Percentiles rank a stretch among this genome's conserved stretches.
phyloP scores from a whole-genome alignment of 2,797 vertebrate genomes.

The Gallinago stenura region DNA sequence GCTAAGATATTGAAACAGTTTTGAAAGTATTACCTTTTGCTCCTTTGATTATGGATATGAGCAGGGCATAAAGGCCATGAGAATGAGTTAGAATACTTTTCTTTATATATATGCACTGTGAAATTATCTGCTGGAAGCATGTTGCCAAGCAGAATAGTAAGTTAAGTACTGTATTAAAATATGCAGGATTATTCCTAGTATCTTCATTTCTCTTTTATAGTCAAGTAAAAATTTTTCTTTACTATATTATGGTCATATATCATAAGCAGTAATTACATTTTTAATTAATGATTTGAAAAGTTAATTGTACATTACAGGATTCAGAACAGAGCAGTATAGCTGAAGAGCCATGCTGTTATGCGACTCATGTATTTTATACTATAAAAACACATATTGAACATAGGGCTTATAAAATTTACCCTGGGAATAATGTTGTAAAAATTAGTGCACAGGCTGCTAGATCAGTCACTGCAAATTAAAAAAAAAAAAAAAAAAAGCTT shows the following conservation, averaged over 20 bases:
- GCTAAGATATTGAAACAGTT: neutral
- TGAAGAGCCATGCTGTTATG: neutral
- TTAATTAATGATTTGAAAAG: conserved; percentile 34
- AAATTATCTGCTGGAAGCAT: conserved; percentile 7
- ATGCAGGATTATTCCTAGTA: neutral
- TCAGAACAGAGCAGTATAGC: neutral
- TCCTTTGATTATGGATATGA: neutral
- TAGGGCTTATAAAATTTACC: neutral
- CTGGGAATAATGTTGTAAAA: neutral
- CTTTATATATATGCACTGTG: neutral
- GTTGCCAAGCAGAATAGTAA: neutral
- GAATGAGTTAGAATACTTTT: neutral
- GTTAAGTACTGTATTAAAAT: conserved; percentile 14
- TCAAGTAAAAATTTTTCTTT: conserved; percentile 19
- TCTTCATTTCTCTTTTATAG: neutral
- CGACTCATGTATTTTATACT: neutral
- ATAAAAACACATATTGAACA: neutral
- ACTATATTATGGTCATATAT: neutral
- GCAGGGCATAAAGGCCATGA: neutral
- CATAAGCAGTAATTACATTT: conserved; percentile 41
- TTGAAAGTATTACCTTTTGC: neutral
- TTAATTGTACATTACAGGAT: neutral
- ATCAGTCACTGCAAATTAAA: neutral
- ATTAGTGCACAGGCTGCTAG: neutral
- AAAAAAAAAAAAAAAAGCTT: neutral